These are phyloP conservation scores for Ceratina japonica DNA, from an alignment of 1,140 invertebrate species.

Conservation along the genomic window DNA sequence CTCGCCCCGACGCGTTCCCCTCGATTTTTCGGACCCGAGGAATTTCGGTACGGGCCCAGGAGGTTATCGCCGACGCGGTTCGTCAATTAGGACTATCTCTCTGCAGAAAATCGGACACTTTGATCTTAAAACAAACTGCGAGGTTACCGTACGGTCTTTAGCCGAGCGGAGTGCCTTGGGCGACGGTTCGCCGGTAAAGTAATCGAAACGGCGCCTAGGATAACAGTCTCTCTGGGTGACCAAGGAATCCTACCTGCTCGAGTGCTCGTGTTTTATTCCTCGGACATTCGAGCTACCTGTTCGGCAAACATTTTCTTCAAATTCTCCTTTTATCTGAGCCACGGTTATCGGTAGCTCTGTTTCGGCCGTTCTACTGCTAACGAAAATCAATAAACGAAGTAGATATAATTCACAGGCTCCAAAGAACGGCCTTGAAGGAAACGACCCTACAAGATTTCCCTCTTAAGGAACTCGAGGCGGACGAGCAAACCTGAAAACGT, in stretches of 20 bases:
- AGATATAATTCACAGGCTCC: slow-evolving; percentile 23
- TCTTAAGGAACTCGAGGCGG: slow-evolving; percentile 50
- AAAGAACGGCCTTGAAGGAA: slow-evolving; percentile 46
- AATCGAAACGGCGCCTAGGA: slow-evolving; percentile 22
- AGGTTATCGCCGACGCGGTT: slow-evolving; percentile 24
- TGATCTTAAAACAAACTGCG: neutral
- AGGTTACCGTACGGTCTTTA: neutral
- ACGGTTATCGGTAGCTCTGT: neutral
- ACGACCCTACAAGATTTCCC: slow-evolving; percentile 67
- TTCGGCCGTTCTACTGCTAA: neutral
- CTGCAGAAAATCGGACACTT: slow-evolving; percentile 31
- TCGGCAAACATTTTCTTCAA: slow-evolving; percentile 5
- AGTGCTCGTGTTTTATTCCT: slow-evolving; percentile 21
- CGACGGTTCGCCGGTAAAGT: neutral
- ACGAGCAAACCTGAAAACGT: neutral
- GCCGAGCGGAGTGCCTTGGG: neutral
- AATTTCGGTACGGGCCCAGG: neutral
- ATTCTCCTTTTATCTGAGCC: neutral
- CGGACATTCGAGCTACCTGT: slow-evolving; percentile 8
- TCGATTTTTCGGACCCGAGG: neutral
- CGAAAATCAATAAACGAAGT: slow-evolving; percentile 16
- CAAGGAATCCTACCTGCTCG: neutral
- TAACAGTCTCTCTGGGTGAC: neutral
- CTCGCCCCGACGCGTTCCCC: neutral
- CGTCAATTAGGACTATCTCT: slow-evolving; percentile 30